A percentile compares a stretch with the other conserved stretches of the same genome.
Conservation (phyloP, 2,888 invertebrate genomes). For the Erebia palarica region DNA sequence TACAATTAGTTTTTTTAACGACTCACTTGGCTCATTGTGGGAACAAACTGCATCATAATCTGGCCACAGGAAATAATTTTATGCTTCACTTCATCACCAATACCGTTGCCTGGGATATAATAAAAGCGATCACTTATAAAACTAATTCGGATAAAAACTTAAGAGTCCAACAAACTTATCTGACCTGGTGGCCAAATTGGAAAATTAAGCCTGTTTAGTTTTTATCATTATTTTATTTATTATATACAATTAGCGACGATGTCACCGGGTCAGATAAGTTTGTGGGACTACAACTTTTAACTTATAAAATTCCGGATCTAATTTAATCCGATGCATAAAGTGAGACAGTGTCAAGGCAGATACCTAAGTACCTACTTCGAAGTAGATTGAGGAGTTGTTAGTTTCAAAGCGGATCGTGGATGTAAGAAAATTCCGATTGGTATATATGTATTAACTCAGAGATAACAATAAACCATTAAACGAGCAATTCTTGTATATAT, state of each 20-base stretch:
- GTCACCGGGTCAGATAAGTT: too few species aligned
- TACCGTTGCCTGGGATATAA: constrained; percentile 20
- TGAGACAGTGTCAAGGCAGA: not conserved
- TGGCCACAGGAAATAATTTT: constrained; percentile 70
- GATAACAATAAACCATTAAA: too few species aligned
- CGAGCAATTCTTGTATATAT: too few species aligned
- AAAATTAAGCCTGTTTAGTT: too few species aligned
- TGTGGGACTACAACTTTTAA: not conserved
- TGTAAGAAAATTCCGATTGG: too few species aligned
- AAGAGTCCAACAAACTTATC: not conserved
- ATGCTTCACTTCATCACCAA: constrained; percentile 53
- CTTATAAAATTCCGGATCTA: not conserved
- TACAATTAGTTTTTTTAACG: constrained; percentile 56
- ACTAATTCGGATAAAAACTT: constrained; percentile 14
- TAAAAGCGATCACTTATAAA: constrained; percentile 21
- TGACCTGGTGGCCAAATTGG: too few species aligned
- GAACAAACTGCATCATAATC: constrained; percentile 47
- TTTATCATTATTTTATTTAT: too few species aligned
- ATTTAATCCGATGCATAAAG: not conserved
- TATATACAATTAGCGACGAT: too few species aligned
- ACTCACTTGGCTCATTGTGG: constrained; percentile 47
- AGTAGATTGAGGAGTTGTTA: too few species aligned
- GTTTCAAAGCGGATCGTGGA: too few species aligned
- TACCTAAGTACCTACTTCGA: too few species aligned
- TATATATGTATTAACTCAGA: too few species aligned